phyloP scores from a whole-genome alignment of 2,888 invertebrate genomes.

The Parnassius smintheus region DNA sequence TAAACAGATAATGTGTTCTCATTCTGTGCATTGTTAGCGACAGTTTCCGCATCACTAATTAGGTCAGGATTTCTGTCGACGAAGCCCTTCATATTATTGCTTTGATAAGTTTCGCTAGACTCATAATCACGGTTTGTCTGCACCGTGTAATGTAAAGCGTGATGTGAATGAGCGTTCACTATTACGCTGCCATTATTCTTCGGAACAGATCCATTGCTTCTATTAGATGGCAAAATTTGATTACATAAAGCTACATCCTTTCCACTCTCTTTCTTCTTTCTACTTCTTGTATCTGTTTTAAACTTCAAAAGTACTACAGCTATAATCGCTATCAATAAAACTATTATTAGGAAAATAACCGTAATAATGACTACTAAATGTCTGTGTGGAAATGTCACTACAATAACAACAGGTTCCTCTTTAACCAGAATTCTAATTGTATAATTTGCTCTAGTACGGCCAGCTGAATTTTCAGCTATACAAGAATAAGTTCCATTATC shows the following conservation, averaged over 20 bases:
- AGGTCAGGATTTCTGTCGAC: slow-evolving; percentile 89
- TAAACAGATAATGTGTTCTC: slow-evolving; percentile 73
- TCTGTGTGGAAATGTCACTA: slow-evolving; percentile 85
- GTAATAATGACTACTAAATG: slow-evolving; percentile 86
- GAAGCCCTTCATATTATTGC: slow-evolving; percentile 74
- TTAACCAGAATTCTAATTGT: slow-evolving; percentile 89
- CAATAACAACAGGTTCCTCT: slow-evolving; percentile 85
- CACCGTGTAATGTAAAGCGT: slow-evolving; percentile 77
- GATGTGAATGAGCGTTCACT: slow-evolving; percentile 80
- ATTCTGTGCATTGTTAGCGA: slow-evolving; percentile 73
- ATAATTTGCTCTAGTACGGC: slow-evolving; percentile 89
- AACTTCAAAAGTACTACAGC: slow-evolving; percentile 83
- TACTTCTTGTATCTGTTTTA: slow-evolving; percentile 71
- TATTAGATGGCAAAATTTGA: slow-evolving; percentile 72
- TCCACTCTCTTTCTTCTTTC: slow-evolving; percentile 81
- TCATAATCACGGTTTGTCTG: slow-evolving; percentile 81
- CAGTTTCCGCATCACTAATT: slow-evolving; percentile 88
- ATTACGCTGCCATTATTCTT: slow-evolving; percentile 80
- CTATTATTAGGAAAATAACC: slow-evolving; percentile 83
- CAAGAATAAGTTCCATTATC: slow-evolving; percentile 94
- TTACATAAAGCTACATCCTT: slow-evolving; percentile 83
- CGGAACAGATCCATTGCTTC: slow-evolving; percentile 73
- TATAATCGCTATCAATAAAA: slow-evolving; percentile 84
- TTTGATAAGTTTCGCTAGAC: slow-evolving; percentile 72
- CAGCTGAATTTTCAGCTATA: slow-evolving; percentile 92